phyloP scores from a whole-genome alignment of 2,113 vertebrate genomes.

The Rhombomys opimus region DNA sequence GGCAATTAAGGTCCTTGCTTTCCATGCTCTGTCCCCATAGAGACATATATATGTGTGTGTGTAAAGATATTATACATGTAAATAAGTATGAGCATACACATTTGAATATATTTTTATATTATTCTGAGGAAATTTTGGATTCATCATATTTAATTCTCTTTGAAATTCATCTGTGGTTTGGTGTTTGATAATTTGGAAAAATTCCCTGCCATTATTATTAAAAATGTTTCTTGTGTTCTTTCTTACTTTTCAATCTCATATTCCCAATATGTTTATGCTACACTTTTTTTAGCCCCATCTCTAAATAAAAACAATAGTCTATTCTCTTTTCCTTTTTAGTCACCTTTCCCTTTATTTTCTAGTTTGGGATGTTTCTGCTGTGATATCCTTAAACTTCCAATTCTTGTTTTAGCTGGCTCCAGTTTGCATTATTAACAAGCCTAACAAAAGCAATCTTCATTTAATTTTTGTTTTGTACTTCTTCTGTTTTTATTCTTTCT shows the following conservation, averaged over 20 bases:
- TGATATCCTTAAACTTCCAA: background rate
- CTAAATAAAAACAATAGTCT: background rate
- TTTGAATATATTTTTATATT: background rate
- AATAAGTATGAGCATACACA: background rate
- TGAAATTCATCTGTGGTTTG: constrained; percentile 2
- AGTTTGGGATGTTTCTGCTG: background rate
- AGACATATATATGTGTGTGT: background rate
- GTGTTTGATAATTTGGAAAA: background rate
- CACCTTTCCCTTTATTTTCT: background rate
- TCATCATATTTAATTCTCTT: background rate
- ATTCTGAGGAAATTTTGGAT: background rate
- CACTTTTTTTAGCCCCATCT: background rate
- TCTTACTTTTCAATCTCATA: background rate
- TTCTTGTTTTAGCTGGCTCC: background rate
- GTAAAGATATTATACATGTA: background rate
- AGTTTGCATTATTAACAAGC: background rate
- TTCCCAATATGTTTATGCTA: background rate
- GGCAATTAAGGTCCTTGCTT: background rate
- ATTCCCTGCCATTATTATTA: background rate
- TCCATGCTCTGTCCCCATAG: background rate
- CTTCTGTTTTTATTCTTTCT: background rate
- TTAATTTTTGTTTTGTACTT: constrained; percentile 9
- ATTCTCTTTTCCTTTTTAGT: background rate
- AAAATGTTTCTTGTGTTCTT: constrained; percentile 26
- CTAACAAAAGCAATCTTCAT: background rate